Conservation (phyloP, 2,888 invertebrate species). For the Mactromeris polynyma region DNA sequence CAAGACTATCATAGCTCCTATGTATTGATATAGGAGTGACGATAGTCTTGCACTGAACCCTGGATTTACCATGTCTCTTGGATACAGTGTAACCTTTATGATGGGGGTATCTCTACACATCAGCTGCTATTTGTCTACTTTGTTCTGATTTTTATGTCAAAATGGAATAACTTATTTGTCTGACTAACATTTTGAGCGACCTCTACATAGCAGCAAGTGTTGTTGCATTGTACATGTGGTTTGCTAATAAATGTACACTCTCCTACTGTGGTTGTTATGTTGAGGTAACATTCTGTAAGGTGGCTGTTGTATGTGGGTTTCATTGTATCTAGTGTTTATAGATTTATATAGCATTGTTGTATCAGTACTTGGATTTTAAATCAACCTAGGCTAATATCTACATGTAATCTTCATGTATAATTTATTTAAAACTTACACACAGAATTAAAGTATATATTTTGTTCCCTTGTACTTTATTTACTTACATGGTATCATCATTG, state of each 20-base stretch:
- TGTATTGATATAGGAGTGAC: too few species aligned
- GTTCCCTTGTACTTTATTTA: slow-evolving; percentile 28
- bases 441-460: slow-evolving; percentile 13
- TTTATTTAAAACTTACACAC: slow-evolving; percentile 7
- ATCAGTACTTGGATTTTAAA: neutral
- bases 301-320: neutral
- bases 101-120: neutral
- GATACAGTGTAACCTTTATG: neutral
- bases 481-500: slow-evolving; percentile 38
- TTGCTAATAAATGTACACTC: neutral
- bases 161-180: neutral
- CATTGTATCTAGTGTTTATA: neutral
- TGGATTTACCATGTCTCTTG: neutral
- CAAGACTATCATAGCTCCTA: too few species aligned
- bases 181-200: neutral
- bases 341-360: neutral
- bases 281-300: neutral
- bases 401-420: neutral
- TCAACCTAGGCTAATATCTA: neutral
- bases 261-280: neutral
- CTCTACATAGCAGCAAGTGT: neutral
- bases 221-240: neutral
- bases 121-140: neutral
- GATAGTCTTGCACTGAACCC: too few species aligned
- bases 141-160: too few species aligned